A percentile compares a stretch with the other conserved stretches of the same genome.
phyloP scores from a whole-genome alignment of 53 echinoderm and acorn worm genomes.

The Patiria pectinifera region DNA sequence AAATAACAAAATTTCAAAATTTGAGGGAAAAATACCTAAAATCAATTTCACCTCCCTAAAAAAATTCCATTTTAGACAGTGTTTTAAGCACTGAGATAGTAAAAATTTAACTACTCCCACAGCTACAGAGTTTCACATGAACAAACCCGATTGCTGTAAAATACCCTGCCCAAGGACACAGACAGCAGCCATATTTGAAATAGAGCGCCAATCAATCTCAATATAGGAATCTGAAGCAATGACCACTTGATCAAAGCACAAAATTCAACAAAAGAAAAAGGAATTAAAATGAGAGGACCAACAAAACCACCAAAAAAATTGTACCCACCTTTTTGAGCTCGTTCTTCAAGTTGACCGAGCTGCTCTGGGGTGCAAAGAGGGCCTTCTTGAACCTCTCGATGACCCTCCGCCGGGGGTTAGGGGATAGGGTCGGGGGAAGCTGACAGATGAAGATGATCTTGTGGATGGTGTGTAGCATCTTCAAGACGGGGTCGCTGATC shows the following conservation, averaged over 20 bases:
- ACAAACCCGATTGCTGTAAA: background rate
- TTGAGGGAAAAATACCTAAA: no score
- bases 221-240: background rate
- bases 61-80: no score
- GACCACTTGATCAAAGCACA: background rate
- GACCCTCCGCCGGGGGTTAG: conserved; percentile 92
- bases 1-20: no score
- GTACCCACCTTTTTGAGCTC: conserved; percentile 92
- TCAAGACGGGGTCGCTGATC: conserved; percentile 96
- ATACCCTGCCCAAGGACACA: background rate
- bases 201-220: background rate
- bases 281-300: background rate
- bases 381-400: conserved; percentile 99
- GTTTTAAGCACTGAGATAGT: no score
- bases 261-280: background rate
- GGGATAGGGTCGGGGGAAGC: conserved; percentile 92
- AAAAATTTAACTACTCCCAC: no score
- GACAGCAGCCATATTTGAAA: background rate
- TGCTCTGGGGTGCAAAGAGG: conserved; percentile 89
- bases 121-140: no score
- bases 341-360: conserved; percentile 90
- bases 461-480: conserved; percentile 95
- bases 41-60: no score
- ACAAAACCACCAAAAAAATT: background rate
- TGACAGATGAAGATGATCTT: conserved; percentile 98